These are phyloP conservation scores for Cantharis rustica DNA, from an alignment of 2,888 invertebrate species.

Conservation along the genomic window DNA sequence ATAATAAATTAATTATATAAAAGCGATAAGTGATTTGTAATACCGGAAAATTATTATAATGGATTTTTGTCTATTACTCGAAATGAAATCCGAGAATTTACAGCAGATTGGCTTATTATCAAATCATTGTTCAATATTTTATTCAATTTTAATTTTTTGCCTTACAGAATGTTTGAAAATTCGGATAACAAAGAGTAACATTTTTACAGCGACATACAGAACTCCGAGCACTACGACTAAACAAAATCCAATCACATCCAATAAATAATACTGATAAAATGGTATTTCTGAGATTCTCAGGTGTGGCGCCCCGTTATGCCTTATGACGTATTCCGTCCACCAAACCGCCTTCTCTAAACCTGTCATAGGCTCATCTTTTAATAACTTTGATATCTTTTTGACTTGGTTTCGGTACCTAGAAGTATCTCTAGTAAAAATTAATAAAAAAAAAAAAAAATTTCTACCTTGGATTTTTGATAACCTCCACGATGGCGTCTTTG, in stretches of 20 bases:
- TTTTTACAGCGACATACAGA: neutral
- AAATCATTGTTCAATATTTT: no score
- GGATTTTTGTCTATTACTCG: no score
- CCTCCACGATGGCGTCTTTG: conserved; percentile 28
- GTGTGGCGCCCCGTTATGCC: neutral
- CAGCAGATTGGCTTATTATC: no score
- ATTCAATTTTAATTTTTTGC: neutral
- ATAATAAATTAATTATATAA: no score
- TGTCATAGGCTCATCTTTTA: neutral
- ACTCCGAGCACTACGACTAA: neutral
- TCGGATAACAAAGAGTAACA: neutral
- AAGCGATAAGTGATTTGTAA: no score
- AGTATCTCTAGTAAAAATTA: no score
- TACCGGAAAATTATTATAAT: no score
- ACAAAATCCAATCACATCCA: neutral
- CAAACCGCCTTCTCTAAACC: neutral
- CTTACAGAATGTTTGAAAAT: conserved; percentile 52
- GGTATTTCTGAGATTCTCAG: neutral
- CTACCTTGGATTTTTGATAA: conserved; percentile 31
- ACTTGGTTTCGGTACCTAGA: neutral
- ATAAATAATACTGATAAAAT: neutral
- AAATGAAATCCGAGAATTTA: no score
- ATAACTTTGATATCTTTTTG: neutral
- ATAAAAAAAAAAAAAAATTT: no score
- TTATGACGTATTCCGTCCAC: neutral